Base-by-base conservation (phyloP, 1,140 invertebrate species). In the Papilio helenus region DNA sequence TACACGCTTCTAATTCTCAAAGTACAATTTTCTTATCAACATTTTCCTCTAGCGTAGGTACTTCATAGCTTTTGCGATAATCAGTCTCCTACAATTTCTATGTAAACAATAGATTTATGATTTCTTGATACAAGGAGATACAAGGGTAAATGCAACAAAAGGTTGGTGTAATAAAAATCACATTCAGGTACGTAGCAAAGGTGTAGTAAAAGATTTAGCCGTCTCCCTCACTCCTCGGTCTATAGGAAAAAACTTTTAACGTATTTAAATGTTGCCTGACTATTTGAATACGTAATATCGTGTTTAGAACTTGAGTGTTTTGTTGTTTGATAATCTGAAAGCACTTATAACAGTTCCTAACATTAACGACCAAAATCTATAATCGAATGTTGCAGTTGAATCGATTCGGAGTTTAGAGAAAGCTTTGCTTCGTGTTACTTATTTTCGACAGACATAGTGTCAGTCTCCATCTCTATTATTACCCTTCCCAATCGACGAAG, bases 401-500 rank as follows among this genome's bases (percentile, higher is more conserved):
- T 29, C 58, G 26, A 29, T 65, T 14, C 26, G 26, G 14, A 68
- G 26, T 26, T 68, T 68, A 68, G 61, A 49, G 72, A 46, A 74
- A 74, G 44, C 20, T 77, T 77, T 74, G 71, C 20, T 74, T 74
- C 42, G 3, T 74, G 72, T 74, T 49, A 74, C 71, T 42, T 72
- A 44, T 72, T 72, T 44, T 72, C 29, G 18, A 39, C 71, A 72
- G 39, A 42, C 71, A 16, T 77, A 58, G 18, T 65, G 34, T 26
- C 58, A 14, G 26, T 77, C 76, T 77, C 55, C 58, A 77, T 42
- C 76, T 77, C 76, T 77, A 65, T 77, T 82, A 80, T 81, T 68
- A 84, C 83, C 81, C 85, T 87, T 82, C 81, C 81, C 83, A 82
- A 86, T 86, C 86, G 76, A 83, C 85, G 80, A 90, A 86, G 83